phyloP scores from a whole-genome alignment of 2,888 invertebrate species.

The Lagria hirta region DNA sequence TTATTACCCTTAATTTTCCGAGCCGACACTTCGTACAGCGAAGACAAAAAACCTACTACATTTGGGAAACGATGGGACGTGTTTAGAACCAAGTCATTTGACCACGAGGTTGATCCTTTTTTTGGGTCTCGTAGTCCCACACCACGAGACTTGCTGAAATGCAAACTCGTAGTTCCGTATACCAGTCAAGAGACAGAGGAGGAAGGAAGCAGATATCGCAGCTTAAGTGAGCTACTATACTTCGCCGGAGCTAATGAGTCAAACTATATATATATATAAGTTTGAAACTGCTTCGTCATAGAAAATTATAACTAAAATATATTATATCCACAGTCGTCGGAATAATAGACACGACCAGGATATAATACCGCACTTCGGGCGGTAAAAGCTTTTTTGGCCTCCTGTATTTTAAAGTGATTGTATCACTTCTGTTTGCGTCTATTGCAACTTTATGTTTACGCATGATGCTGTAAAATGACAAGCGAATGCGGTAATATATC shows the following conservation, averaged over 20 bases:
- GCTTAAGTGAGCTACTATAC: constrained; percentile 15
- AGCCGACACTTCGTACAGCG: constrained; percentile 12
- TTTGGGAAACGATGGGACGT: constrained; percentile 29
- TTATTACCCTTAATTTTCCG: constrained; percentile 30
- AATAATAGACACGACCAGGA: too few species aligned
- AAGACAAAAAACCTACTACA: constrained; percentile 26
- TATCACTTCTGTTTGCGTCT: too few species aligned
- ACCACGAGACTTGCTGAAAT: constrained; percentile 12
- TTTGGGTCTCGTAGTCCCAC: constrained; percentile 7
- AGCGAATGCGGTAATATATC: too few species aligned
- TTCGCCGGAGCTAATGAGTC: neutral
- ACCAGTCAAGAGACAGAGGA: constrained; percentile 7
- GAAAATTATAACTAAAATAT: too few species aligned
- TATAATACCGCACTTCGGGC: too few species aligned
- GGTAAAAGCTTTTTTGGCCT: too few species aligned
- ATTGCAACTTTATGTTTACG: too few species aligned
- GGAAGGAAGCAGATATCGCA: constrained; percentile 12
- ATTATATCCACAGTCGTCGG: too few species aligned
- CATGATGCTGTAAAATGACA: too few species aligned
- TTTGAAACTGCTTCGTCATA: neutral
- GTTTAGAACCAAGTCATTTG: constrained; percentile 28
- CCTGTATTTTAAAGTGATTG: too few species aligned
- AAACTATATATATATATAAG: neutral
- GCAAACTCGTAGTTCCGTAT: constrained; percentile 16
- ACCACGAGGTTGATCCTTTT: constrained; percentile 13